phyloP scores from a whole-genome alignment of 2,888 invertebrate genomes.

The Synergus gifuensis region DNA sequence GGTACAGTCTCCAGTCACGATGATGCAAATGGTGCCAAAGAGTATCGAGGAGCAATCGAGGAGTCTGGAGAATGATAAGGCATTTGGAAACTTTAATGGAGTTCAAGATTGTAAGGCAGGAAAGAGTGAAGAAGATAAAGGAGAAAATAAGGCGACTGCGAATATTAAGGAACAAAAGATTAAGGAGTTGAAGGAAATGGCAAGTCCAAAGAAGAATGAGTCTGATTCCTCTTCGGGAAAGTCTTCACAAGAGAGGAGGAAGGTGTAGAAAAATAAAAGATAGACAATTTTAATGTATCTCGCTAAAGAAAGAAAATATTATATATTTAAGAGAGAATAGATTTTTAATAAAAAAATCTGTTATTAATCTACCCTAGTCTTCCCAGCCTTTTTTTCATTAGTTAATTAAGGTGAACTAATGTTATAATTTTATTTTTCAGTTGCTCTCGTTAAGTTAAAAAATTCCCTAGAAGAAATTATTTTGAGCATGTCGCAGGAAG shows the following conservation, averaged over 20 bases:
- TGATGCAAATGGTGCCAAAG: constrained; percentile 61
- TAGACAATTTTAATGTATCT: neutral
- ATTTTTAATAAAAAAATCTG: neutral
- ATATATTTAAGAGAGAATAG: constrained; percentile 33
- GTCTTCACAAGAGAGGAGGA: neutral
- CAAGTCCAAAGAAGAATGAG: constrained; percentile 54
- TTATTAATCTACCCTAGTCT: neutral
- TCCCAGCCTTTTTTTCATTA: neutral
- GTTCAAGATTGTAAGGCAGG: neutral
- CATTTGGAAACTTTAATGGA: neutral
- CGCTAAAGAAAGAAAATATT: constrained; percentile 1
- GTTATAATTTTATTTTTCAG: neutral
- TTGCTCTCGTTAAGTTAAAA: neutral
- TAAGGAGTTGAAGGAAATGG: constrained; percentile 57
- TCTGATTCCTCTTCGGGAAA: constrained; percentile 9
- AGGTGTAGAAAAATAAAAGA: neutral
- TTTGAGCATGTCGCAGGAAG: constrained; percentile 3
- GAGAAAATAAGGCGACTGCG: neutral
- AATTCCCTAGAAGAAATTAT: neutral
- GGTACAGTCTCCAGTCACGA: constrained; percentile 60
- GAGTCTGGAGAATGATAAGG: neutral
- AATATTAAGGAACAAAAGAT: constrained; percentile 40
- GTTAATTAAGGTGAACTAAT: neutral
- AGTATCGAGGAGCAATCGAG: constrained; percentile 52
- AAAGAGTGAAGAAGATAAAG: neutral